Percentiles rank a stretch among this genome's conserved stretches.
These are phyloP conservation scores for Alloscopus bannaensis DNA, from an alignment of 2,888 invertebrate species.

Conservation along the genomic window DNA sequence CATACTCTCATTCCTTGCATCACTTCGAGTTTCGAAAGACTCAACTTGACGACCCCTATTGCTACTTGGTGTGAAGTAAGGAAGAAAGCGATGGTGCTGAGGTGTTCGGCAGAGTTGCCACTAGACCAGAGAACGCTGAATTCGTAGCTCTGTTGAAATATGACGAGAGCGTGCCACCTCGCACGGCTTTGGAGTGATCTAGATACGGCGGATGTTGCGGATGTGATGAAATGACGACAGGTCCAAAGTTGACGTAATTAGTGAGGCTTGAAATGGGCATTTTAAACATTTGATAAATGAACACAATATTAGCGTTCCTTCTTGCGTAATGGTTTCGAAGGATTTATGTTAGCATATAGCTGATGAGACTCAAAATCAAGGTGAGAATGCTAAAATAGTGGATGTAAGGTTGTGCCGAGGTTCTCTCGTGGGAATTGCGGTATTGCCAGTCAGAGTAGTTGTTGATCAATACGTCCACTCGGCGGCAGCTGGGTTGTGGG, in stretches of 20 bases:
- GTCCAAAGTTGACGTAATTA: no score
- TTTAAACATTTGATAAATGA: no score
- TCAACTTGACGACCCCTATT: slow-evolving; percentile 59
- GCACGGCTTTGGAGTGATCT: no score
- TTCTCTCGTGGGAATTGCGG: slow-evolving; percentile 27
- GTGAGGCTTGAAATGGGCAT: no score
- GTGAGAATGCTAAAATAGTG: slow-evolving; percentile 30
- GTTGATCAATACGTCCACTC: slow-evolving; percentile 51
- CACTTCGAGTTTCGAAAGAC: slow-evolving; percentile 56
- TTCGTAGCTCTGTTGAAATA: no score
- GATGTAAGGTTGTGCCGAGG: slow-evolving; percentile 19
- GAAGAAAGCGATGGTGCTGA: slow-evolving; percentile 43
- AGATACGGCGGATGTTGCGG: no score
- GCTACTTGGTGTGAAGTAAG: slow-evolving; percentile 20
- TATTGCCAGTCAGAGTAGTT: slow-evolving; percentile 40
- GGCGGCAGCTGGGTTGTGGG: slow-evolving; percentile 48
- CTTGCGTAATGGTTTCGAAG: no score
- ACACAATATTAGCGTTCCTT: no score
- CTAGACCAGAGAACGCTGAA: no score
- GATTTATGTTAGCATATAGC: slow-evolving; percentile 2
- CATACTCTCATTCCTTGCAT: slow-evolving; percentile 40
- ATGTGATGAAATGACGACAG: no score
- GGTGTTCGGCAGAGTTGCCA: no score
- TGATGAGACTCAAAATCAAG: slow-evolving; percentile 20
- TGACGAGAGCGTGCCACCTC: no score